These are phyloP conservation scores for Leptothorax acervorum DNA, from an alignment of 2,888 invertebrate species.

Conservation along the genomic window DNA sequence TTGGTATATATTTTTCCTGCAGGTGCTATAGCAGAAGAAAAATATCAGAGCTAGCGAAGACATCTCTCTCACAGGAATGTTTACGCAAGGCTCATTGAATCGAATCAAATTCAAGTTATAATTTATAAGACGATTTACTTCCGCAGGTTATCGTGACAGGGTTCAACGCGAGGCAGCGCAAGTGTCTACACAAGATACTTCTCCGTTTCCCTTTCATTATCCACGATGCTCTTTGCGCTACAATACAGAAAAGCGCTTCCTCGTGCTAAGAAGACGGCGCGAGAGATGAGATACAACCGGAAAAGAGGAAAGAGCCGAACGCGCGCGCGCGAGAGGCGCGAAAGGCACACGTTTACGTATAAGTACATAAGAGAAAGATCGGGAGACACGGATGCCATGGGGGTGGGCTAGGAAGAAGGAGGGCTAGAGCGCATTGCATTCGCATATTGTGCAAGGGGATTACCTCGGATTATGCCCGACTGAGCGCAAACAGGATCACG, in stretches of 20 bases:
- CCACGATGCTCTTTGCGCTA: conserved; percentile 37
- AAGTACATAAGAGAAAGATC: background rate
- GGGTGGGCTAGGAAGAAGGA: conserved; percentile 45
- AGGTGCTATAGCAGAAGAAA: background rate
- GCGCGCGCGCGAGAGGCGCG: background rate
- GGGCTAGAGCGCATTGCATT: conserved; percentile 72
- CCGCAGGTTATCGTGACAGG: background rate
- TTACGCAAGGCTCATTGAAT: conserved; percentile 21
- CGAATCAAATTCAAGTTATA: conserved; percentile 7
- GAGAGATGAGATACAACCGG: conserved; percentile 9
- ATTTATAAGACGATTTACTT: conserved; percentile 30
- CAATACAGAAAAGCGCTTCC: conserved; percentile 17
- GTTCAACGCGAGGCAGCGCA: background rate
- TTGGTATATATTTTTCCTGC: background rate
- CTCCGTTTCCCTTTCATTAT: conserved; percentile 40
- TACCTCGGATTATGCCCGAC: conserved; percentile 84
- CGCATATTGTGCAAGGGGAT: conserved; percentile 84
- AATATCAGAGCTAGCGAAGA: background rate
- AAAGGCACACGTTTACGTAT: background rate
- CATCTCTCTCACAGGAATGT: background rate
- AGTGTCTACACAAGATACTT: background rate
- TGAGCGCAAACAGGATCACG: conserved; percentile 84
- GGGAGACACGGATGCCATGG: background rate
- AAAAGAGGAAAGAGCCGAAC: conserved; percentile 11
- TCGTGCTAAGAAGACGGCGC: conserved; percentile 24